Conservation (phyloP, 2,797 vertebrate genomes). For the Mus spretus region DNA sequence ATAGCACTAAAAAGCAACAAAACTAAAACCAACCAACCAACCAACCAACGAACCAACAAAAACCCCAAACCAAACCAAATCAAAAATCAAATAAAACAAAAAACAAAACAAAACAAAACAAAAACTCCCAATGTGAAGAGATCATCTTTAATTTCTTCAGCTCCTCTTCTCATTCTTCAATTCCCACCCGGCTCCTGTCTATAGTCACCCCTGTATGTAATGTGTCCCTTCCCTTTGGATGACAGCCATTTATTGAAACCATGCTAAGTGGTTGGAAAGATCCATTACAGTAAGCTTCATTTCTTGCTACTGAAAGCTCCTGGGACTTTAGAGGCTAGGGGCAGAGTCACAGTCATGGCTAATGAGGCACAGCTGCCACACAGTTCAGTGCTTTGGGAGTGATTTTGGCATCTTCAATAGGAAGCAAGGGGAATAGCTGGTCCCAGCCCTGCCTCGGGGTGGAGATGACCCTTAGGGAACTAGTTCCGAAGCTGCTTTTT, state of each 20-base stretch:
- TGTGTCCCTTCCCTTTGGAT: background rate
- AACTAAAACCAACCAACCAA: no score
- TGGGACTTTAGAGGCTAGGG: background rate
- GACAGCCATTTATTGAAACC: background rate
- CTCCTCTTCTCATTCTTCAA: background rate
- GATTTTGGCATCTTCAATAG: background rate
- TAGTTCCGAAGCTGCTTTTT: background rate
- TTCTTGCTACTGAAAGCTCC: conserved; percentile 1
- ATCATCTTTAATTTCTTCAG: background rate
- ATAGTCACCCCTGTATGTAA: background rate
- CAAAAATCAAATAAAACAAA: background rate
- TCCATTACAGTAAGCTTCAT: background rate
- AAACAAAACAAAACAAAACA: no score
- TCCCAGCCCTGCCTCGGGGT: background rate
- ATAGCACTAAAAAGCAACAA: conserved; percentile 33
- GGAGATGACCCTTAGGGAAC: background rate
- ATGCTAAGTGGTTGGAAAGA: background rate
- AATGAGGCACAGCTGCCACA: conserved; percentile 21
- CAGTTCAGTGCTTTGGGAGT: background rate
- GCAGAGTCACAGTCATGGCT: background rate
- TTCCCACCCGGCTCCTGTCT: background rate
- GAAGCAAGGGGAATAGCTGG: background rate
- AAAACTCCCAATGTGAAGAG: background rate
- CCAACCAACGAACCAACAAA: background rate
- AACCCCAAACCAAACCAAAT: background rate